Percentiles rank a stretch among this genome's conserved stretches.
Conservation (phyloP, 1,140 invertebrate genomes). For the Drosophila elegans region DNA sequence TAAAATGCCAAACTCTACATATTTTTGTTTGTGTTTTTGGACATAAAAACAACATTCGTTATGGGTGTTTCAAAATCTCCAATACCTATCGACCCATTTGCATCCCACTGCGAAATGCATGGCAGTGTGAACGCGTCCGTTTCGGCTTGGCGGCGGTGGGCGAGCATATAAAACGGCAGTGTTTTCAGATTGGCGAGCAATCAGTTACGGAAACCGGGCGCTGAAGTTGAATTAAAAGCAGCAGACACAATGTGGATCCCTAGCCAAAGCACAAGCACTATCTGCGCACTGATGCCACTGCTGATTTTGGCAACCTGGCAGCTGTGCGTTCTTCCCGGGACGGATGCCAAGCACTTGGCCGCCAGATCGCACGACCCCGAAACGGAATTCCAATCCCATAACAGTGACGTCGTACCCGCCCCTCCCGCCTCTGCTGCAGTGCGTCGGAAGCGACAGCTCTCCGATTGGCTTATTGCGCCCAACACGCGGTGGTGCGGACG, state of each 20-base stretch:
- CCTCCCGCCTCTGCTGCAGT: not conserved
- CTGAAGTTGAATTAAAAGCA: slow-evolving; percentile 21
- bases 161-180: slow-evolving; percentile 51
- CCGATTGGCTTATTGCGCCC: slow-evolving; percentile 88
- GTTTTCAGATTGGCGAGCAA: slow-evolving; percentile 17
- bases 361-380: slow-evolving; percentile 61
- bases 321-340: slow-evolving; percentile 23
- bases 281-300: slow-evolving; percentile 36
- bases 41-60: no score
- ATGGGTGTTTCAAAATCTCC: not conserved
- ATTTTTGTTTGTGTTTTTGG: no score
- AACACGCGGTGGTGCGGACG: slow-evolving; percentile 95
- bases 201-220: slow-evolving; percentile 29
- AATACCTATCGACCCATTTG: not conserved
- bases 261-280: slow-evolving; percentile 18
- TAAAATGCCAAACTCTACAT: no score
- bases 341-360: slow-evolving; percentile 54
- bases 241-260: slow-evolving; percentile 17
- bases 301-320: slow-evolving; percentile 31
- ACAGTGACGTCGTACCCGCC: slow-evolving; percentile 12
- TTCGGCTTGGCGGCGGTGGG: slow-evolving; percentile 12
- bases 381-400: slow-evolving; percentile 3
- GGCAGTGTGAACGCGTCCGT: not conserved
- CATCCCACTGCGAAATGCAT: not conserved
- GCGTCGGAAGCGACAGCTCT: slow-evolving; percentile 84